Evolutionary conservation across 2,888 invertebrate genomes (phyloP).

Genomic region (Lasioglossum figueresi): DNA sequence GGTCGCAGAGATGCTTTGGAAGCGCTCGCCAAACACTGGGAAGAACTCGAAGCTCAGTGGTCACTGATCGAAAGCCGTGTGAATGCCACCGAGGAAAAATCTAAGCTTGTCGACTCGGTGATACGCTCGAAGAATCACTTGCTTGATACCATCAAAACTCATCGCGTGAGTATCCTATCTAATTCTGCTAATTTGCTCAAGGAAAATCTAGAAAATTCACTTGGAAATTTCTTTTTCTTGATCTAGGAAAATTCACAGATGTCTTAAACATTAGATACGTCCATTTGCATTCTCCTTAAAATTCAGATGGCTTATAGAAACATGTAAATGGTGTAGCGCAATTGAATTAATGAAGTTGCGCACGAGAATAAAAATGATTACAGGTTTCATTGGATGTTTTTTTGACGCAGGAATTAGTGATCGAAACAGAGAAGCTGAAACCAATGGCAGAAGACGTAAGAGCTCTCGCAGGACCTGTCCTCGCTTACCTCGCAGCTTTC

Average conservation of each 20-base stretch:
- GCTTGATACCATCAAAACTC: conserved; percentile 88
- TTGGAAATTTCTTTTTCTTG: too few relatives aligned
- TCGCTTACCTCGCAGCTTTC: conserved; percentile 89
- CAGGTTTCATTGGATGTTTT: background rate
- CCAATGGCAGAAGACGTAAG: conserved; percentile 88
- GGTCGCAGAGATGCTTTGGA: conserved; percentile 89
- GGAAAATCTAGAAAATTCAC: too few relatives aligned
- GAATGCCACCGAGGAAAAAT: conserved; percentile 89
- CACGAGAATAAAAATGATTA: background rate
- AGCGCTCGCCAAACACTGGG: conserved; percentile 90
- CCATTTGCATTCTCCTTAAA: too few relatives aligned
- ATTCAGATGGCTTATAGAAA: background rate
- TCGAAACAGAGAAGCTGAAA: conserved; percentile 89
- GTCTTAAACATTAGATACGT: too few relatives aligned
- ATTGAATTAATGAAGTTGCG: background rate
- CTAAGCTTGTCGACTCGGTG: conserved; percentile 90
- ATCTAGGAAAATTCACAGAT: too few relatives aligned
- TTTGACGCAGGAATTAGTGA: conserved; percentile 88
- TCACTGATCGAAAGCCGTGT: conserved; percentile 89
- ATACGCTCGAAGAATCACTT: conserved; percentile 91
- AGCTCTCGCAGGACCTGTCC: conserved; percentile 89
- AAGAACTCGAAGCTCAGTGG: conserved; percentile 90
- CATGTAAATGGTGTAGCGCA: background rate
- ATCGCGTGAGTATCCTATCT: conserved; percentile 87
- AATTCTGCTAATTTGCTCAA: background rate